Base-by-base conservation (phyloP, 1,140 invertebrate genomes). In the Babylonia areolata region DNA sequence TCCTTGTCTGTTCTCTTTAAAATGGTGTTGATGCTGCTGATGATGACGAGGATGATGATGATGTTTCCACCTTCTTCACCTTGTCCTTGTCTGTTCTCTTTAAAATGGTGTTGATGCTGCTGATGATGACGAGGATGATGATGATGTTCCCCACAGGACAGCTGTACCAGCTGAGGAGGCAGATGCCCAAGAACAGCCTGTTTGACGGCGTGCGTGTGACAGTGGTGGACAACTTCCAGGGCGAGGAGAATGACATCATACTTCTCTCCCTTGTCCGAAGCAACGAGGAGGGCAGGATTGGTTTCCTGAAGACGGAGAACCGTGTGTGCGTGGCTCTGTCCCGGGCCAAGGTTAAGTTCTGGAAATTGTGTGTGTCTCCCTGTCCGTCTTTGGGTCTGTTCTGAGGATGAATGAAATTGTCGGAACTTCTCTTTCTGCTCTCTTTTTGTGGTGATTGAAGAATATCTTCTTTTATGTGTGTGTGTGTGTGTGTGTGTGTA, bases 191-290 rank as follows among this genome's bases (percentile, higher is more conserved):
- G 71, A 73, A 73, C 31, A 73, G 71, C 20, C 31, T 20, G 71
- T 73, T 73, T 73, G 71, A 73, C 84, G 89, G 88, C 23, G 90
- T 95, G 5, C 81, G 91, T 81, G 95, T 97, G 33, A 95, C 96
- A 58, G 97, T 0, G 12, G 96, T 98, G 2, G 97, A 98, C 92
- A 97, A 97, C 87, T 93, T 88, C 83, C 91, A 93, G 95, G 97
- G 97, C 0, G 96, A 97, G 92, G 97, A 98, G 93, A 97, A 96
- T 54, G 96, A 97, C 88, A 97, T 98, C 69, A 96, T 98, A 85
- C 90, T 98, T 2, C 91, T 98, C 11, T 98, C 97, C 0, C 94
- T 98, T 6, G 97, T 98, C 0, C 94, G 97, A 86, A 97, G 96
- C 92, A 93, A 94, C 85, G 85, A 92, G 6, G 93, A 96, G 17